phyloP scores from a whole-genome alignment of 2,797 vertebrate genomes.

The Otolemur crassicaudatus region DNA sequence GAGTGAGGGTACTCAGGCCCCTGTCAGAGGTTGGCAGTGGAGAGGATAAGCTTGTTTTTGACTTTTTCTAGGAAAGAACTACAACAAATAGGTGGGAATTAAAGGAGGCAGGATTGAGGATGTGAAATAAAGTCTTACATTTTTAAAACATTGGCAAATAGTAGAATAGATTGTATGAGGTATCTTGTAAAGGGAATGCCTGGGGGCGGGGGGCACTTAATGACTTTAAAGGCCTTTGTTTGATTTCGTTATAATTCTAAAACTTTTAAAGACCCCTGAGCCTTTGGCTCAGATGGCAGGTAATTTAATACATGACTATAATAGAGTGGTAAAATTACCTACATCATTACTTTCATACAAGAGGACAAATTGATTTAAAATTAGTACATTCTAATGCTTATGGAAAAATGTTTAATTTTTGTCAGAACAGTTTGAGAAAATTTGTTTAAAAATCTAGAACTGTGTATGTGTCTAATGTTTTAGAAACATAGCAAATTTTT shows the following conservation, averaged over 20 bases:
- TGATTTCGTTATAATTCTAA: constrained; percentile 36
- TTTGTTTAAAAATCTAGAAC: constrained; percentile 51
- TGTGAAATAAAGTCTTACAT: neutral
- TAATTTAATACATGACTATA: constrained; percentile 35
- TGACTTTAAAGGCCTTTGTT: neutral
- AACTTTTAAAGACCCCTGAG: constrained; percentile 39
- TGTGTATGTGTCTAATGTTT: neutral
- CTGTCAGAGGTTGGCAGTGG: accelerated
- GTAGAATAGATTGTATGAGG: neutral
- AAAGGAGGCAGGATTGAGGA: neutral
- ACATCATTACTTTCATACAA: neutral
- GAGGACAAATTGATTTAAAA: constrained; percentile 41
- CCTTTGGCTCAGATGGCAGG: constrained; percentile 30
- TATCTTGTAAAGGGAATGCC: constrained; percentile 30
- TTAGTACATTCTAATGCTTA: neutral
- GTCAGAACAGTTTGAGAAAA: constrained; percentile 5
- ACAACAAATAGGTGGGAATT: neutral
- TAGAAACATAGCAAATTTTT: neutral
- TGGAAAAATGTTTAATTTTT: constrained; percentile 52
- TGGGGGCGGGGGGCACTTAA: neutral
- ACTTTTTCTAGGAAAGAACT: neutral
- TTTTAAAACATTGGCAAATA: neutral
- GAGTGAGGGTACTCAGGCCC: neutral
- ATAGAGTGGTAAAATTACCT: constrained; percentile 51
- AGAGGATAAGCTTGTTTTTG: neutral